Evolutionary conservation across 2,797 vertebrate species (phyloP).

Genomic region (Intellagama lesueurii): DNA sequence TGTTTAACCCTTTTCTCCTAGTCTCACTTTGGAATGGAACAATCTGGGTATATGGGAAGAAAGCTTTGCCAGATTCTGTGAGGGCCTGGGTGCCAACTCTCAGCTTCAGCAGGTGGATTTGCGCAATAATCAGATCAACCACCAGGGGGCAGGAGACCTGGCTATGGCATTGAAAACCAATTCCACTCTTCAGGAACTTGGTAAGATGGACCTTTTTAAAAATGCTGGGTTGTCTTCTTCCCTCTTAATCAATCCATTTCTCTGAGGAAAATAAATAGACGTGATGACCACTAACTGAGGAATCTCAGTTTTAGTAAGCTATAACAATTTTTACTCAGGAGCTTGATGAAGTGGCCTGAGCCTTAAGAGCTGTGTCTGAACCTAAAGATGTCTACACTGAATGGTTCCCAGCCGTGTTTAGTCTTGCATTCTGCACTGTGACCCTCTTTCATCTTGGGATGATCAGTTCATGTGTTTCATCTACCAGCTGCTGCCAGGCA

Average conservation of each 20-base stretch:
- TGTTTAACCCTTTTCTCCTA: conserved; percentile 58
- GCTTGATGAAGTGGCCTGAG: not conserved
- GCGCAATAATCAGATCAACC: conserved; percentile 95
- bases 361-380: not conserved
- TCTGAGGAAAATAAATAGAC: not conserved
- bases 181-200: conserved; percentile 83
- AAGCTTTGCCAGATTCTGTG: conserved; percentile 89
- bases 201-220: conserved; percentile 72
- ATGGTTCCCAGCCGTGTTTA: too few species aligned
- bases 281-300: not conserved
- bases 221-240: not conserved
- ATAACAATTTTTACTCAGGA: not conserved
- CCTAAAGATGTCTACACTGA: not conserved
- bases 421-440: not conserved
- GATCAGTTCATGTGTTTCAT: not conserved
- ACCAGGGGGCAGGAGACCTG: conserved; percentile 88
- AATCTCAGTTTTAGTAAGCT: not conserved
- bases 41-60: conserved; percentile 90
- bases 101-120: conserved; percentile 87
- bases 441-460: not conserved
- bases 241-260: not conserved
- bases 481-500: not conserved
- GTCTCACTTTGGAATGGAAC: conserved; percentile 95
- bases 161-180: conserved; percentile 86
- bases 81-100: conserved; percentile 84